Evolutionary conservation across 2,797 vertebrate genomes (phyloP).

Genomic region (Rhinatrema bivittatum): DNA sequence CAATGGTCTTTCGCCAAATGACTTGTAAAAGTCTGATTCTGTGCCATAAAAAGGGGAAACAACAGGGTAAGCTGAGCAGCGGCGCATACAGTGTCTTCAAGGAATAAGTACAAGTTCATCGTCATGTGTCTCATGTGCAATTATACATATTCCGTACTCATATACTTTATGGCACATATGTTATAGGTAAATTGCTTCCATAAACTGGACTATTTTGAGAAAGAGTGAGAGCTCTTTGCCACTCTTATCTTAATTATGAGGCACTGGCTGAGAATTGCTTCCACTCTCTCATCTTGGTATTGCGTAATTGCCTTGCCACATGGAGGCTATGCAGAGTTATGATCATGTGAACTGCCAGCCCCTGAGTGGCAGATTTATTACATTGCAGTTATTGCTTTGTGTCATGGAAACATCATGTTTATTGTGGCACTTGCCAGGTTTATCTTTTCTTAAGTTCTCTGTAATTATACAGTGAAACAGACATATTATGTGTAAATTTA

Average conservation of each 20-base stretch:
- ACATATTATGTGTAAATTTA: no score
- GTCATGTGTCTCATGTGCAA: background rate
- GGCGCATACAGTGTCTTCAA: background rate
- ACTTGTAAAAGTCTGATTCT: no score
- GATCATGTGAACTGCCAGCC: background rate
- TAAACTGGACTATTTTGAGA: background rate
- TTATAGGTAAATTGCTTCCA: background rate
- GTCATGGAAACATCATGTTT: background rate
- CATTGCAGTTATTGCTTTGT: background rate
- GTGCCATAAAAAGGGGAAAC: no score
- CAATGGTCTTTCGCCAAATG: no score
- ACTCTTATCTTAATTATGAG: background rate
- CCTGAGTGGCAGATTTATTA: background rate
- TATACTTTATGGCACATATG: background rate
- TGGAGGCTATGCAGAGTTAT: background rate
- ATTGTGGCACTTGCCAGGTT: no score
- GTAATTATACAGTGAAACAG: no score
- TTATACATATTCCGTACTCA: background rate
- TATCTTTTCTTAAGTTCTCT: no score
- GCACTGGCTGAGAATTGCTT: background rate
- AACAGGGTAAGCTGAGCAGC: no score
- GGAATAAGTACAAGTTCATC: background rate
- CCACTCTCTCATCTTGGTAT: background rate
- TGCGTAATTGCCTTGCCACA: background rate
- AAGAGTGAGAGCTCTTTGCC: background rate